Percentiles rank a stretch among this genome's conserved stretches.
Evolutionary conservation across 2,888 invertebrate species (phyloP).

Genomic region (Eurois occulta): DNA sequence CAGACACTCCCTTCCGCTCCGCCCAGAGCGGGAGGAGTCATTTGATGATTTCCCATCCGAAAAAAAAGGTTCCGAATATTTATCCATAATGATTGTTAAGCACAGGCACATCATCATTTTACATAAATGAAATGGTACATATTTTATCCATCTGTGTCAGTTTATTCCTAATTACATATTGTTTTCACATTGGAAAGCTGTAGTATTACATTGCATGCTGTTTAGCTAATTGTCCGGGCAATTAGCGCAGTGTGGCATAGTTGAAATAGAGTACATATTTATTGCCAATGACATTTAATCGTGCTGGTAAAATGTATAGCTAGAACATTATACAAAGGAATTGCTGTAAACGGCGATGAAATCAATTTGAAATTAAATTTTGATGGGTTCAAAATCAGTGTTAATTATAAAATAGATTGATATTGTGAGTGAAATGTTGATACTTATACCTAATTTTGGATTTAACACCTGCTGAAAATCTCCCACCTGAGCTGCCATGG

Average conservation of each 20-base stretch:
- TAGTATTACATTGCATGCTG: conserved; percentile 28
- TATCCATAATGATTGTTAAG: not conserved
- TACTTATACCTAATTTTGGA: not conserved
- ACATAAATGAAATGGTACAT: not conserved
- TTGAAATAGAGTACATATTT: conserved; percentile 39
- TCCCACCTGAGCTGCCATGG: not conserved
- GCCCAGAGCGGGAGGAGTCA: too few relatives aligned
- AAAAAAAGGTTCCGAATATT: too few relatives aligned
- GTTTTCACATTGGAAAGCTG: conserved; percentile 24
- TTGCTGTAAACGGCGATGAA: not conserved
- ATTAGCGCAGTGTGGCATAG: conserved; percentile 43
- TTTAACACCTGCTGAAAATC: not conserved
- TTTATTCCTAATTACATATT: not conserved
- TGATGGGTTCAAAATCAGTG: not conserved
- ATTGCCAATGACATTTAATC: conserved; percentile 38
- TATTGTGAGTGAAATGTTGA: not conserved
- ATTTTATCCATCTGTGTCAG: too few relatives aligned
- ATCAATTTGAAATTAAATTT: not conserved
- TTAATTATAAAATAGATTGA: not conserved
- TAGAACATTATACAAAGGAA: conserved; percentile 17
- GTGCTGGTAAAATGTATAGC: conserved; percentile 5
- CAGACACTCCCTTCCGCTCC: too few relatives aligned
- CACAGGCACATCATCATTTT: not conserved
- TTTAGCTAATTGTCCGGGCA: conserved; percentile 43
- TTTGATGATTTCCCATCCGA: too few relatives aligned